Conservation (phyloP, 1,140 invertebrate species). For the Halyomorpha halys region DNA sequence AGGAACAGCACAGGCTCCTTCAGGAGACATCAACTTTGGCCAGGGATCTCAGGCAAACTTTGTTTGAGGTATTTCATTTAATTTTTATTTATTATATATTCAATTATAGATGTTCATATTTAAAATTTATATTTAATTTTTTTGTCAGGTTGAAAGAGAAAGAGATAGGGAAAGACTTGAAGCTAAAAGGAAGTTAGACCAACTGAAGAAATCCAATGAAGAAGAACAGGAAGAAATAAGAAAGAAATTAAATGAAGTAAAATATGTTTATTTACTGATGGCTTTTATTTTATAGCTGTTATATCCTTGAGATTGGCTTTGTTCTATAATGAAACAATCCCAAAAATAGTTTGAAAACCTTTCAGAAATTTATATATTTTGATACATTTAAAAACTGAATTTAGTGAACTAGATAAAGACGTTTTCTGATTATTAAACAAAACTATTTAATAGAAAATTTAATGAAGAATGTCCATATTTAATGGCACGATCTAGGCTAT, state of each 20-base stretch:
- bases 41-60: slow-evolving; percentile 72
- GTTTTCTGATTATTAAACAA: too few species aligned
- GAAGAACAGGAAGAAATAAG: slow-evolving; percentile 82
- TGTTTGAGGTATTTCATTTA: slow-evolving; percentile 56
- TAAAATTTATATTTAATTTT: neutral
- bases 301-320: too few species aligned
- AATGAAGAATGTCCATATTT: too few species aligned
- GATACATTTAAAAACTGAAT: too few species aligned
- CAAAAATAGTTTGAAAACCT: too few species aligned
- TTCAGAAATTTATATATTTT: too few species aligned
- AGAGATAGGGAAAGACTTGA: slow-evolving; percentile 79
- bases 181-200: slow-evolving; percentile 71
- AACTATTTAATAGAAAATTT: too few species aligned
- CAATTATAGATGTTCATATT: neutral
- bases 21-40: slow-evolving; percentile 86
- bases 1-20: slow-evolving; percentile 79
- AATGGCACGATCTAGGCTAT: too few species aligned
- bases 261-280: slow-evolving; percentile 6
- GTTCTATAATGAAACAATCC: too few species aligned
- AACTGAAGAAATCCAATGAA: slow-evolving; percentile 69
- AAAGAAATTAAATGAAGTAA: slow-evolving; percentile 61
- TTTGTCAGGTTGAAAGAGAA: slow-evolving; percentile 64
- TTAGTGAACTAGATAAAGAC: too few species aligned
- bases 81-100: neutral
- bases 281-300: too few species aligned